A percentile compares a stretch with the other conserved stretches of the same genome.
phyloP scores from a whole-genome alignment of 2,797 vertebrate species.

The Cryptoblepharus egeriae region DNA sequence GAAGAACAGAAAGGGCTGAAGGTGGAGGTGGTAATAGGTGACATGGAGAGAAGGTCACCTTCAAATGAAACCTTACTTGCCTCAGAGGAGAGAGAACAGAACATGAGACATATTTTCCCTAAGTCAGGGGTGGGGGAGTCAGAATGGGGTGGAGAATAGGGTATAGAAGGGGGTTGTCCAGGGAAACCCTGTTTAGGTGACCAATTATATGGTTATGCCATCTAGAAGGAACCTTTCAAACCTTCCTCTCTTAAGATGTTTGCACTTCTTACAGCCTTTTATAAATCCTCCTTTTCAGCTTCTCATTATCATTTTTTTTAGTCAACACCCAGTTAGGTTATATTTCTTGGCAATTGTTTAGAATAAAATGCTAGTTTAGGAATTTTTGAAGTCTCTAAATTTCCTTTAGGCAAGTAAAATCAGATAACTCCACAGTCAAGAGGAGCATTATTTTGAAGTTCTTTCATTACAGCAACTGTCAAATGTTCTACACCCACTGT shows the following conservation, averaged over 20 bases:
- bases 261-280: neutral
- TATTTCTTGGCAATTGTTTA: neutral
- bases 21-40: too few relatives aligned
- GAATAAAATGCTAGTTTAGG: neutral
- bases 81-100: too few relatives aligned
- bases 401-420: neutral
- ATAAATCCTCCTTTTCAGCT: neutral
- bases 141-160: too few relatives aligned
- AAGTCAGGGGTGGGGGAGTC: too few relatives aligned
- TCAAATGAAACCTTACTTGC: too few relatives aligned
- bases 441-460: neutral
- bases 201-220: too few relatives aligned
- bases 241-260: neutral
- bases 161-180: too few relatives aligned
- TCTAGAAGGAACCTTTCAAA: neutral
- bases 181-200: too few relatives aligned
- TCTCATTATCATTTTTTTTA: neutral
- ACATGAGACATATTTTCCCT: too few relatives aligned
- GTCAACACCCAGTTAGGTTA: neutral
- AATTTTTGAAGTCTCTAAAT: neutral
- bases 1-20: too few relatives aligned
- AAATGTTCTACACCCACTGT: neutral
- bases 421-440: neutral
- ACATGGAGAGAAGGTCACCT: too few relatives aligned
- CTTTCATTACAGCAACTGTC: neutral